phyloP scores from a whole-genome alignment of 2,888 invertebrate genomes.

The Polymixis flavicincta region DNA sequence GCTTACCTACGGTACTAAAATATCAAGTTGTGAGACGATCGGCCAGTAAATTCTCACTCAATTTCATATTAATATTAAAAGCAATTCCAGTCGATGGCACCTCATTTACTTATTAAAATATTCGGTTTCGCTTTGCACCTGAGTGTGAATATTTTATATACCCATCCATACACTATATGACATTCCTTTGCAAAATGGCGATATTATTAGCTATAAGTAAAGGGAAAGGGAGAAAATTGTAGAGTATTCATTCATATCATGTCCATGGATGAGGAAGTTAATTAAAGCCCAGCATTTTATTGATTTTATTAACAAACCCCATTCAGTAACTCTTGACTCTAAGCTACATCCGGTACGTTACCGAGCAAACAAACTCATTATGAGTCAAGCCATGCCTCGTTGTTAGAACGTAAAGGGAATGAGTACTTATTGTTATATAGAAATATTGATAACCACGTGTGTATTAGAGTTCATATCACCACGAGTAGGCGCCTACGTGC shows the following conservation, averaged over 20 bases:
- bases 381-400: slow-evolving; percentile 48
- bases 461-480: slow-evolving; percentile 58
- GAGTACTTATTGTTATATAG: slow-evolving; percentile 43
- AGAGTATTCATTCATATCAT: slow-evolving; percentile 1
- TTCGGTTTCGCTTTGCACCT: slow-evolving; percentile 37
- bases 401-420: slow-evolving; percentile 43
- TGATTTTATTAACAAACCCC: slow-evolving; percentile 9
- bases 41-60: slow-evolving; percentile 10
- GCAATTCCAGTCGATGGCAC: slow-evolving; percentile 19
- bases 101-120: too few relatives aligned
- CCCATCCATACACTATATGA: slow-evolving; percentile 4
- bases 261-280: slow-evolving; percentile 1
- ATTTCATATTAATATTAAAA: slow-evolving; percentile 10
- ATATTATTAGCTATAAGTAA: slow-evolving; percentile 8
- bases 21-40: neutral
- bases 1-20: neutral
- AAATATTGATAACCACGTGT: slow-evolving; percentile 58
- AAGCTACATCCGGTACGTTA: slow-evolving; percentile 47
- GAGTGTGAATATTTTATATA: slow-evolving; percentile 24
- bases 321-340: slow-evolving; percentile 26
- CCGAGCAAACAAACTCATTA: slow-evolving; percentile 47
- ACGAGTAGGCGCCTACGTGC: slow-evolving; percentile 86
- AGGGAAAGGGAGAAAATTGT: neutral
- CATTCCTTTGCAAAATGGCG: slow-evolving; percentile 1
- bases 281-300: slow-evolving; percentile 10